A percentile compares a stretch with the other conserved stretches of the same genome.
phyloP scores from a whole-genome alignment of 92 coral and sea anemone species.

The Epizoanthus rinbou region DNA sequence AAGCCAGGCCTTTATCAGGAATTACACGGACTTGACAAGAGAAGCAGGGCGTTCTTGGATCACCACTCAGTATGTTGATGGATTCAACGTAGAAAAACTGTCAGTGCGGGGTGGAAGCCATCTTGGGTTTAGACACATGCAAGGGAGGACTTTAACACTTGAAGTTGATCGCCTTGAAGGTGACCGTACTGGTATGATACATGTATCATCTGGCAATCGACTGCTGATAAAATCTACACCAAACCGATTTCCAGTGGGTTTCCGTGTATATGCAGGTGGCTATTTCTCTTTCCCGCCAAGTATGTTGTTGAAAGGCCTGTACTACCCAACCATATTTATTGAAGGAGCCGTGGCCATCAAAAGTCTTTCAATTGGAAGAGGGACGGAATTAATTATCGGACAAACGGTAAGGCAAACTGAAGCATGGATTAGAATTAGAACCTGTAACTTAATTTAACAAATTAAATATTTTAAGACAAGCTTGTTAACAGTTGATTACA shows the following conservation, averaged over 20 bases:
- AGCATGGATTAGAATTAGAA: no score
- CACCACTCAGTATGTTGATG: slow-evolving; percentile 50
- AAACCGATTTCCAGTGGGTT: slow-evolving; percentile 72
- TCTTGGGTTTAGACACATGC: slow-evolving; percentile 45
- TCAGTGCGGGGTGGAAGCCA: slow-evolving; percentile 68
- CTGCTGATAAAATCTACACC: slow-evolving; percentile 60
- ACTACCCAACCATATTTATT: slow-evolving; percentile 54
- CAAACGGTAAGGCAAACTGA: slow-evolving; percentile 43
- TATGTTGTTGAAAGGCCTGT: slow-evolving; percentile 60
- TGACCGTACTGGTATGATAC: slow-evolving; percentile 64
- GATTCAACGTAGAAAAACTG: slow-evolving; percentile 57
- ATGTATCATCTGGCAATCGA: slow-evolving; percentile 57
- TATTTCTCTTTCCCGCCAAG: slow-evolving; percentile 62
- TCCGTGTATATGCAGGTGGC: slow-evolving; percentile 67
- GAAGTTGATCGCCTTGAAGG: slow-evolving; percentile 60
- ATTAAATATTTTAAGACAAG: no score
- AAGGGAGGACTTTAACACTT: slow-evolving; percentile 35
- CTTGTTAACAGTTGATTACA: no score
- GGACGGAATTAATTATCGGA: slow-evolving; percentile 47
- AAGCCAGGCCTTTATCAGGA: slow-evolving; percentile 48
- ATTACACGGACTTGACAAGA: slow-evolving; percentile 50
- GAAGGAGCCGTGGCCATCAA: slow-evolving; percentile 58
- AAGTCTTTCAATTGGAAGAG: slow-evolving; percentile 60
- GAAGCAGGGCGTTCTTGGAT: slow-evolving; percentile 75
- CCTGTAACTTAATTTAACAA: background rate